Percentiles rank a stretch among this genome's conserved stretches.
Evolutionary conservation across 2,888 invertebrate genomes (phyloP).

Genomic region (Nephrotoma appendiculata): DNA sequence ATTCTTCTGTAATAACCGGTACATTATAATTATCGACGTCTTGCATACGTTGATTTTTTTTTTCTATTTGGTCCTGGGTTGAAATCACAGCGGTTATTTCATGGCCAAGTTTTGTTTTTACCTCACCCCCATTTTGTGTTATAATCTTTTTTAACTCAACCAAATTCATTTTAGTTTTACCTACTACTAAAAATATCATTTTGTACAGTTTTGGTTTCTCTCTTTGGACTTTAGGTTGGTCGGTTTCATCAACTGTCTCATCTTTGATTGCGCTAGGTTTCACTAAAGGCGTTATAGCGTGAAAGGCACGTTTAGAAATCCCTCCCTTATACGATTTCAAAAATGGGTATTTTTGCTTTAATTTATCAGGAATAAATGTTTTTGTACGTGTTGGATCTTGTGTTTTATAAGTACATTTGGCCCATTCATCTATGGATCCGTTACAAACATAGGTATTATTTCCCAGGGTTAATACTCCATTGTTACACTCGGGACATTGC

Average conservation of each 20-base stretch:
- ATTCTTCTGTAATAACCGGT: slow-evolving; percentile 67
- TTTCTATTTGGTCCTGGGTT: slow-evolving; percentile 49
- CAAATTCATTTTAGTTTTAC: slow-evolving; percentile 39
- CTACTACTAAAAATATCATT: slow-evolving; percentile 59
- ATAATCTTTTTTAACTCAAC: slow-evolving; percentile 54
- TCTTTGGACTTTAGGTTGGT: slow-evolving; percentile 46
- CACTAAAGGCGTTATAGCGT: slow-evolving; percentile 25
- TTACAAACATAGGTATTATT: slow-evolving; percentile 73
- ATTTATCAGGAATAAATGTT: slow-evolving; percentile 51
- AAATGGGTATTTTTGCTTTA: slow-evolving; percentile 37
- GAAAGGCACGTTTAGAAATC: slow-evolving; percentile 41
- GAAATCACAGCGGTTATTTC: slow-evolving; percentile 64
- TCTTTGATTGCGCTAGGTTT: slow-evolving; percentile 38
- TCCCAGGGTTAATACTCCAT: slow-evolving; percentile 54
- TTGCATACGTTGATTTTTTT: slow-evolving; percentile 46
- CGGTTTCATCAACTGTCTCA: slow-evolving; percentile 27
- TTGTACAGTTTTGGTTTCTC: slow-evolving; percentile 58
- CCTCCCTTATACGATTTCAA: slow-evolving; percentile 48
- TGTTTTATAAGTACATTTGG: slow-evolving; percentile 61
- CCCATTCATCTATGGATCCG: slow-evolving; percentile 77
- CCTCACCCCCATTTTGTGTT: slow-evolving; percentile 58
- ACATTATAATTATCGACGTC: slow-evolving; percentile 52
- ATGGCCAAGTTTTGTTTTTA: slow-evolving; percentile 45
- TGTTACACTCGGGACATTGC: slow-evolving; percentile 60
- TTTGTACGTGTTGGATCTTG: slow-evolving; percentile 55